Evolutionary conservation across 2,113 vertebrate species (phyloP).

Genomic region (Mustela lutreola): DNA sequence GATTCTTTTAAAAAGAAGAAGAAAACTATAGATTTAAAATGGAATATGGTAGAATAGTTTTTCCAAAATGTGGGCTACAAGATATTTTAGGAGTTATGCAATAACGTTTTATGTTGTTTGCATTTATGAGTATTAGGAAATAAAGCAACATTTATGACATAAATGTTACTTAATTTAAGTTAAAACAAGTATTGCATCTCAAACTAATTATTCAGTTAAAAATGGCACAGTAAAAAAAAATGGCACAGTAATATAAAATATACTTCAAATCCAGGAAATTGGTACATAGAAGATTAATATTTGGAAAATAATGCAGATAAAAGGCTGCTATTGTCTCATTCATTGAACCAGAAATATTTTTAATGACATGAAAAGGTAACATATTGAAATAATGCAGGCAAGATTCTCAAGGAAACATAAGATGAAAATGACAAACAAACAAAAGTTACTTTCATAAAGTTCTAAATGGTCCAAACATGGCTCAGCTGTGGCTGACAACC

Average conservation of each 20-base stretch:
- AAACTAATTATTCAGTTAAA: conserved; percentile 25
- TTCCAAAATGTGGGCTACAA: background rate
- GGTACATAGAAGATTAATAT: background rate
- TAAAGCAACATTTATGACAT: background rate
- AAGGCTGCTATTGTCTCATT: background rate
- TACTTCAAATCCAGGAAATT: background rate
- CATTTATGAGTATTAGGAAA: background rate
- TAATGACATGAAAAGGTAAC: background rate
- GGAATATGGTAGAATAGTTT: background rate
- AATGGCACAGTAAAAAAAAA: background rate
- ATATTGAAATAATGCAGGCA: background rate
- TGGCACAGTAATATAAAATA: background rate
- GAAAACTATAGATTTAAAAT: background rate
- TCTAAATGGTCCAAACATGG: background rate
- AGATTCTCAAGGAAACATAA: conserved; percentile 17
- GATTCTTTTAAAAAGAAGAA: background rate
- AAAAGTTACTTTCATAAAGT: background rate
- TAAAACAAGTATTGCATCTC: background rate
- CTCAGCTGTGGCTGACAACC: background rate
- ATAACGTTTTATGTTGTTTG: background rate
- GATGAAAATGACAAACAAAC: background rate
- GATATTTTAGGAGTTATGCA: background rate
- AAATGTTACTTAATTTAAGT: conserved; percentile 17
- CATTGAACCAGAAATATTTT: background rate
- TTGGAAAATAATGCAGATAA: background rate